Percentiles rank a stretch among this genome's conserved stretches.
Evolutionary conservation across 2,888 invertebrate species (phyloP).

Genomic region (Homarus gammarus): DNA sequence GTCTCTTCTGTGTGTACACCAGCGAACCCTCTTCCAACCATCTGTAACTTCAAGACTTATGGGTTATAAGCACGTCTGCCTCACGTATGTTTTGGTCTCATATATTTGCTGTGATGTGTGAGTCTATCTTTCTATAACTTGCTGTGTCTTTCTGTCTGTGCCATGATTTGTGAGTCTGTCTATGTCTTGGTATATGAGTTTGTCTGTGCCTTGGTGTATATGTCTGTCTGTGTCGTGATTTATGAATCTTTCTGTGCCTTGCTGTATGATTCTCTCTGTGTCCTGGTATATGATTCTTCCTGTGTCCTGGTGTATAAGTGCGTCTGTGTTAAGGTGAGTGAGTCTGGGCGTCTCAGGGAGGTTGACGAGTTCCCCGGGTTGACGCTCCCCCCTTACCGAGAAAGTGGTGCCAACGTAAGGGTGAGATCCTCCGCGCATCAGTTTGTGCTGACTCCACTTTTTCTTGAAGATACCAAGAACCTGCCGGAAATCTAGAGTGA

Average conservation of each 20-base stretch:
- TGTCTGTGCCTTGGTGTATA: constrained; percentile 7
- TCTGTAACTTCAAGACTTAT: too few relatives aligned
- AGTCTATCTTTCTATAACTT: too few relatives aligned
- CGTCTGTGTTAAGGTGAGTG: constrained; percentile 18
- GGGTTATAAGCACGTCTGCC: too few relatives aligned
- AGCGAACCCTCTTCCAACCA: too few relatives aligned
- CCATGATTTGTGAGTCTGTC: constrained; percentile 9
- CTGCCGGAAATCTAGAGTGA: constrained; percentile 56
- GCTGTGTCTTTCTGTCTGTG: too few relatives aligned
- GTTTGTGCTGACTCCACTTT: constrained; percentile 77
- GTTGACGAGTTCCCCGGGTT: background rate
- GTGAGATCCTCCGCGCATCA: constrained; percentile 75
- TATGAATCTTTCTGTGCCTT: background rate
- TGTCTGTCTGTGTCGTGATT: background rate
- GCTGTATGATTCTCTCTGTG: background rate
- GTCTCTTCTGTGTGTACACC: too few relatives aligned
- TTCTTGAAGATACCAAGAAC: constrained; percentile 77
- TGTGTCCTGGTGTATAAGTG: too few relatives aligned
- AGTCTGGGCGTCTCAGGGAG: constrained; percentile 15
- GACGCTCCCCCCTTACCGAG: constrained; percentile 76
- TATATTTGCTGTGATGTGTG: too few relatives aligned
- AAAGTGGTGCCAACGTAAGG: constrained; percentile 77
- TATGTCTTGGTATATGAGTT: too few relatives aligned
- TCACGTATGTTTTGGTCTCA: too few relatives aligned
- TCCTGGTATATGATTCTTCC: too few relatives aligned